Conservation (phyloP, 2,113 vertebrate genomes). For the Brienomyrus brachyistius region DNA sequence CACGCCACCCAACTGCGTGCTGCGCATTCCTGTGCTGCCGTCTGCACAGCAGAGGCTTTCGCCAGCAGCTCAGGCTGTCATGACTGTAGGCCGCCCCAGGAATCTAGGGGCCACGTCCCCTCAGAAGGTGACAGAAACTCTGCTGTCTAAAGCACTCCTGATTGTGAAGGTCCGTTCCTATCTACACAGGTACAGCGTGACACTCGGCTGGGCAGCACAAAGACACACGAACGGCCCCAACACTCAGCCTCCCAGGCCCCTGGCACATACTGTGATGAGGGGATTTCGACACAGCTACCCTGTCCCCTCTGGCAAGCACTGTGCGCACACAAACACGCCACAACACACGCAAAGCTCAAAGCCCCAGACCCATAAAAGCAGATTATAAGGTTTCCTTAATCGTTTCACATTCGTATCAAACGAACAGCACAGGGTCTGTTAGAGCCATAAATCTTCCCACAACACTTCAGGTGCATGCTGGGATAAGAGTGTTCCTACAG, state of each 20-base stretch:
- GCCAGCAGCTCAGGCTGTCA: neutral
- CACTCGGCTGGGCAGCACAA: neutral
- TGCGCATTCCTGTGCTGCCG: neutral
- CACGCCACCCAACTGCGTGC: neutral
- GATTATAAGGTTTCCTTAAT: constrained; percentile 10
- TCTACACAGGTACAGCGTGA: neutral
- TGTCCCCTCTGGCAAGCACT: neutral
- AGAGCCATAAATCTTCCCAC: constrained; percentile 2
- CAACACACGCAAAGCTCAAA: neutral
- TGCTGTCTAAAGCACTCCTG: neutral
- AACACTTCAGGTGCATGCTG: constrained; percentile 5
- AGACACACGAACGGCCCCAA: neutral
- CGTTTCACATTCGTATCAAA: constrained; percentile 9
- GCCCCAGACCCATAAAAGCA: constrained; percentile 3
- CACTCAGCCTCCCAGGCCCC: neutral
- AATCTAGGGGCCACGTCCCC: neutral
- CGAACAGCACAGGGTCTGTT: neutral
- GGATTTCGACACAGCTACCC: neutral
- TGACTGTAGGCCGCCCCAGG: neutral
- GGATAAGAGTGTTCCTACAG: neutral
- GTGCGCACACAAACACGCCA: neutral
- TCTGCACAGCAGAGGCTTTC: neutral
- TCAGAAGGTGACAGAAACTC: neutral
- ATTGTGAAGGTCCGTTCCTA: neutral
- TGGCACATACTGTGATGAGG: neutral